Conservation (phyloP, 2,113 vertebrate genomes). For the Corythornis cristatus region DNA sequence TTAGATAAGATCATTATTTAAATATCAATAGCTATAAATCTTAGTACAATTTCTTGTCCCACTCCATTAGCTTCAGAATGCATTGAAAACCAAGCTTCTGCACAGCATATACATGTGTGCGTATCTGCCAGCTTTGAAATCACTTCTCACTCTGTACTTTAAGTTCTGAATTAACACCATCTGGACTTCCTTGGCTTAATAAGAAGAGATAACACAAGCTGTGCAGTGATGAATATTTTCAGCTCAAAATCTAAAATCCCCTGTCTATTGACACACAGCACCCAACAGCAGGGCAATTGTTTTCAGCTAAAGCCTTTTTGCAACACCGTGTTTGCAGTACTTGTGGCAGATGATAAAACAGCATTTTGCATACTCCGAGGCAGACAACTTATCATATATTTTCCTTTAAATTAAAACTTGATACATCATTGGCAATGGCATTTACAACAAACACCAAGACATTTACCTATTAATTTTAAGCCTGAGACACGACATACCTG, state of each 20-base stretch:
- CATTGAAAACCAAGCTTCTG: background rate
- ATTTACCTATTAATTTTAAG: background rate
- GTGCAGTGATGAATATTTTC: background rate
- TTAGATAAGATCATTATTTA: background rate
- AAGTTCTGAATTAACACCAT: conserved; percentile 44
- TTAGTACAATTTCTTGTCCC: background rate
- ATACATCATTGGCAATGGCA: background rate
- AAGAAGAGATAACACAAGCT: background rate
- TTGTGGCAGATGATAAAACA: background rate
- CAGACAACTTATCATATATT: background rate
- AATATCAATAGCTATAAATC: background rate
- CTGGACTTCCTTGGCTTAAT: background rate
- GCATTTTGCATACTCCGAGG: background rate
- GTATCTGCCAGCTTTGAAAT: background rate
- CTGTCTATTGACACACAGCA: background rate
- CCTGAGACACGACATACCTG: background rate
- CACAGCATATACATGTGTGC: background rate
- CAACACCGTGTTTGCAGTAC: background rate
- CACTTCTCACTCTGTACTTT: background rate
- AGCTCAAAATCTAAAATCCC: background rate
- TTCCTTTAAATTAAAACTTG: background rate
- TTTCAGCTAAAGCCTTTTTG: background rate
- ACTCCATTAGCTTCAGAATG: background rate
- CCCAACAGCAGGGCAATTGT: background rate
- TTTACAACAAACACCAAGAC: background rate